Evolutionary conservation across 2,797 vertebrate genomes (phyloP).

Genomic region (Aplochiton taeniatus): DNA sequence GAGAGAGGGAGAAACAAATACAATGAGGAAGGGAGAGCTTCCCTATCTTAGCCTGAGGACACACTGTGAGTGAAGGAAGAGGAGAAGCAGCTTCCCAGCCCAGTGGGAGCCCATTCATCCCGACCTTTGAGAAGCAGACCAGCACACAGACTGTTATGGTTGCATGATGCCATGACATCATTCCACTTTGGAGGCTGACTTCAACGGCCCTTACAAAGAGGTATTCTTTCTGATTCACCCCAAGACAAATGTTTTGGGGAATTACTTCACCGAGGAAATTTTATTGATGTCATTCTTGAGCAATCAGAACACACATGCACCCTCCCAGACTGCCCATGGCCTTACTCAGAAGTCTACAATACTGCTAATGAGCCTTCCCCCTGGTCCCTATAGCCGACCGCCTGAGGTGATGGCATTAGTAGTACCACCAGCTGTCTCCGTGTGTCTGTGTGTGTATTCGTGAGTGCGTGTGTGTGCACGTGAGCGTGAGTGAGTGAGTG

Average conservation of each 20-base stretch:
- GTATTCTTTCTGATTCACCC: no score
- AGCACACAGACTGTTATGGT: constrained; percentile 56
- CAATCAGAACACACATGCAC: constrained; percentile 3
- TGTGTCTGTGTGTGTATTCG: no score
- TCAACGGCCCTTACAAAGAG: background rate
- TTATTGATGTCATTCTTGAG: no score
- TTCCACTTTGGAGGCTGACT: constrained; percentile 44
- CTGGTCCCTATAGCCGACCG: no score
- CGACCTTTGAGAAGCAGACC: constrained; percentile 23
- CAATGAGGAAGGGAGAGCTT: background rate
- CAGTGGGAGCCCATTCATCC: constrained; percentile 19
- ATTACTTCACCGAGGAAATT: no score
- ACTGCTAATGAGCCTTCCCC: no score
- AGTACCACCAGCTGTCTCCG: no score
- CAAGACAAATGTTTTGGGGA: no score
- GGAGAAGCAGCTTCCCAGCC: constrained; percentile 18
- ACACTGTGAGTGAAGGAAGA: background rate
- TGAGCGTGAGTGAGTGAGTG: background rate
- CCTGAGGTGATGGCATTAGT: no score
- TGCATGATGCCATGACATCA: constrained; percentile 66
- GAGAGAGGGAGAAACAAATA: constrained; percentile 12
- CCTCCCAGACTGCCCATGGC: constrained; percentile 36
- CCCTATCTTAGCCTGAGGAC: background rate
- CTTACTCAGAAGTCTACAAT: constrained; percentile 9
- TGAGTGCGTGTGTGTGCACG: no score